A percentile compares a stretch with the other conserved stretches of the same genome.
These are phyloP conservation scores for Todiramphus saurophagus DNA, from an alignment of 2,113 vertebrate genomes.

Conservation along the genomic window DNA sequence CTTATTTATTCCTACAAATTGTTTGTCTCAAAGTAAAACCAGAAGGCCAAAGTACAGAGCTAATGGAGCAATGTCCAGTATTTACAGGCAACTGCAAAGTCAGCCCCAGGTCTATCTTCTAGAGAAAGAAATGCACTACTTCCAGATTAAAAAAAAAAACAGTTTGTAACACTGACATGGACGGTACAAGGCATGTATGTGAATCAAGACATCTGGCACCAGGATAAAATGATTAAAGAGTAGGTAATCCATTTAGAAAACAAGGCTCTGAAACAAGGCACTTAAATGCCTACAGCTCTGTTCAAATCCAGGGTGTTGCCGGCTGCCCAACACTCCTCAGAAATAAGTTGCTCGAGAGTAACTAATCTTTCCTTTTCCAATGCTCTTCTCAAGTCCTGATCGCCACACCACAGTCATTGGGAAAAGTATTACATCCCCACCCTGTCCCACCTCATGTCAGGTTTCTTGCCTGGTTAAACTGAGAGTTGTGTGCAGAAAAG, in stretches of 20 bases:
- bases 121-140: background rate
- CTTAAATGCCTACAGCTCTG: background rate
- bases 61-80: background rate
- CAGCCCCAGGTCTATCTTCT: background rate
- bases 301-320: background rate
- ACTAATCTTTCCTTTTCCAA: background rate
- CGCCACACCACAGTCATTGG: background rate
- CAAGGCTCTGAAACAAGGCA: background rate
- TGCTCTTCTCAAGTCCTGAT: background rate
- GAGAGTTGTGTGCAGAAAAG: background rate
- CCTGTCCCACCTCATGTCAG: accelerated
- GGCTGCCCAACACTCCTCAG: background rate
- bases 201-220: background rate
- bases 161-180: background rate
- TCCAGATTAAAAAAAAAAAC: background rate
- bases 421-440: background rate
- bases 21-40: background rate
- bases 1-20: background rate
- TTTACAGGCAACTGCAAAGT: background rate
- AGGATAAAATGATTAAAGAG: background rate
- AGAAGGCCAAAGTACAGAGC: background rate
- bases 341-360: background rate
- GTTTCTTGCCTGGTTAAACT: background rate
- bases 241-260: background rate
- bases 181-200: background rate